phyloP scores from a whole-genome alignment of 2,113 vertebrate genomes.

The Probosciger aterrimus region DNA sequence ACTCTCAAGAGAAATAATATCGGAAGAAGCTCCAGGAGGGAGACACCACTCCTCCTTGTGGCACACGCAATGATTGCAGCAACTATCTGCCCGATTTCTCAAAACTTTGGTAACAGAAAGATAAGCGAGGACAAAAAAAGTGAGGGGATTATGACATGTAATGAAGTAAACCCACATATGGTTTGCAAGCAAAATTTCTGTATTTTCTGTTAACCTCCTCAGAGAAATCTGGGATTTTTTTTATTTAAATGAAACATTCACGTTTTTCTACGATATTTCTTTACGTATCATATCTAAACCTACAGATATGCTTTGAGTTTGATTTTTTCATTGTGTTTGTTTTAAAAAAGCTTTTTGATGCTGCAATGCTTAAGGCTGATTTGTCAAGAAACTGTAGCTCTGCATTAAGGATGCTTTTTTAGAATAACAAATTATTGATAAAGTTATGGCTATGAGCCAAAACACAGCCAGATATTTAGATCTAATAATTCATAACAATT shows the following conservation, averaged over 20 bases:
- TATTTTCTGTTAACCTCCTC: neutral
- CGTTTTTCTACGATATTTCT: neutral
- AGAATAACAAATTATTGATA: neutral
- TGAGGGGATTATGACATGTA: too few species aligned
- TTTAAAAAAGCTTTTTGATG: neutral
- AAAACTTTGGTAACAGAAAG: neutral
- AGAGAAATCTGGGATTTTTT: neutral
- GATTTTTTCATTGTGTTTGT: neutral
- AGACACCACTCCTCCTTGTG: neutral
- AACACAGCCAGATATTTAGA: neutral
- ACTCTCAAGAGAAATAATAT: neutral
- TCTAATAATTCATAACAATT: neutral
- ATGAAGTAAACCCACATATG: neutral
- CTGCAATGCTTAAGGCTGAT: neutral
- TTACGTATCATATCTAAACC: neutral
- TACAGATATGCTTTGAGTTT: neutral
- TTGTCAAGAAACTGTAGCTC: neutral
- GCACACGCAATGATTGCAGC: neutral
- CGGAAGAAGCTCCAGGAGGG: neutral
- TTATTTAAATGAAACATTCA: neutral
- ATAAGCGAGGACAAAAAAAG: neutral
- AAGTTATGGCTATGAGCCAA: neutral
- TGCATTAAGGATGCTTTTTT: neutral
- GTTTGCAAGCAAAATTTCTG: neutral
- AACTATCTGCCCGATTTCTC: neutral